Conservation (phyloP, 2,797 vertebrate species). For the Notoglanidium macrostoma region DNA sequence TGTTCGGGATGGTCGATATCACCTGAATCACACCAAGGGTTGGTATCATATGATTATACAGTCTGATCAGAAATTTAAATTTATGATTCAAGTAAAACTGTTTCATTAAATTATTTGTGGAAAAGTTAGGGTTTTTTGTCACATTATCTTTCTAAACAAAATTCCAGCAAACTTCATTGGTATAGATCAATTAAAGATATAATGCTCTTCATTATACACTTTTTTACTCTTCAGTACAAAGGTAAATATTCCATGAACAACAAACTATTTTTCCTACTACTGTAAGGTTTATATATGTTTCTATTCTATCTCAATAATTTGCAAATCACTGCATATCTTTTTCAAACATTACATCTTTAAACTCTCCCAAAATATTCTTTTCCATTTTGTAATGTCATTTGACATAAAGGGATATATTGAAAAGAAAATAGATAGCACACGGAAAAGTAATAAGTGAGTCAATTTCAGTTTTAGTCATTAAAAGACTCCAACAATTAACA, state of each 20-base stretch:
- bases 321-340: neutral
- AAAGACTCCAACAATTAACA: neutral
- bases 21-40: conserved; percentile 73
- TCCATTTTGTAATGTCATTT: neutral
- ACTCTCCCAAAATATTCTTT: neutral
- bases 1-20: conserved; percentile 90
- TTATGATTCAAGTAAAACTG: neutral
- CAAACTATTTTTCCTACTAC: neutral
- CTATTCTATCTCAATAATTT: neutral
- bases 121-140: neutral
- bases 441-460: neutral
- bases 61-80: neutral
- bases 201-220: too few species aligned
- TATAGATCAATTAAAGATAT: neutral
- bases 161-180: neutral
- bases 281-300: neutral
- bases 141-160: neutral
- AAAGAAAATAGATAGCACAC: neutral
- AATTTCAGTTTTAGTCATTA: neutral
- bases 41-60: neutral
- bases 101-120: neutral
- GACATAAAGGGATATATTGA: neutral
- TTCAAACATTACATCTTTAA: neutral
- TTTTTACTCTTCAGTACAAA: neutral
- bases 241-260: neutral